Evolutionary conservation across 2,113 vertebrate species (phyloP).

Genomic region (Microcebus jonahi): DNA sequence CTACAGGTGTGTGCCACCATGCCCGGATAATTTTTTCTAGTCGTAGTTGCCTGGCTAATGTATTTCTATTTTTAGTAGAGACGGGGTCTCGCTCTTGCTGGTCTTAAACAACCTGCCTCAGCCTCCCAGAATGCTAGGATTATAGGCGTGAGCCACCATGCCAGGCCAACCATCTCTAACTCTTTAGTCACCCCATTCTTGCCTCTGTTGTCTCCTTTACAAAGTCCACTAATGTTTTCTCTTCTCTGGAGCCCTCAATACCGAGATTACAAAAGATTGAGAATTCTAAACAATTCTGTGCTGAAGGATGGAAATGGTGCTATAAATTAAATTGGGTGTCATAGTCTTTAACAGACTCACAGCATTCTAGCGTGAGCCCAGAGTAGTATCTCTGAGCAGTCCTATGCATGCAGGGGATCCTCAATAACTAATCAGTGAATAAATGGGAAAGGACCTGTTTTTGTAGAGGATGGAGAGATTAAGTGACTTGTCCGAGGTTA

Average conservation of each 20-base stretch:
- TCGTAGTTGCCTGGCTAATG: too few relatives aligned
- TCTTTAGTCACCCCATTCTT: background rate
- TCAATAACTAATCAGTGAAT: background rate
- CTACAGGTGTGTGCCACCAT: too few relatives aligned
- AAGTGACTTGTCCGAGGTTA: background rate
- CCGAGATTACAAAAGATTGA: background rate
- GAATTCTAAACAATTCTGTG: slow-evolving; percentile 14
- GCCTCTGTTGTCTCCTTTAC: background rate
- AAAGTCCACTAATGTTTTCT: background rate
- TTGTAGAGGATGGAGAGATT: background rate
- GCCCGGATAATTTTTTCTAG: too few relatives aligned
- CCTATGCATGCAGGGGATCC: background rate
- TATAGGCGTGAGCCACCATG: too few relatives aligned
- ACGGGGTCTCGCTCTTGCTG: too few relatives aligned
- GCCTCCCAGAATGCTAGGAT: too few relatives aligned
- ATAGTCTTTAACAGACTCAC: background rate
- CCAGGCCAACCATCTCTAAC: background rate
- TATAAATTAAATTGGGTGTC: background rate
- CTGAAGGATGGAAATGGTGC: background rate
- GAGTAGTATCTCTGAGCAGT: background rate
- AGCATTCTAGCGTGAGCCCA: background rate
- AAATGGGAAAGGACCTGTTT: background rate
- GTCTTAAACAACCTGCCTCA: too few relatives aligned
- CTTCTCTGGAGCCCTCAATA: background rate
- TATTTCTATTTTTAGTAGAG: too few relatives aligned